These are phyloP conservation scores for Embiotoca jacksoni DNA, from an alignment of 2,113 vertebrate genomes.

Conservation along the genomic window DNA sequence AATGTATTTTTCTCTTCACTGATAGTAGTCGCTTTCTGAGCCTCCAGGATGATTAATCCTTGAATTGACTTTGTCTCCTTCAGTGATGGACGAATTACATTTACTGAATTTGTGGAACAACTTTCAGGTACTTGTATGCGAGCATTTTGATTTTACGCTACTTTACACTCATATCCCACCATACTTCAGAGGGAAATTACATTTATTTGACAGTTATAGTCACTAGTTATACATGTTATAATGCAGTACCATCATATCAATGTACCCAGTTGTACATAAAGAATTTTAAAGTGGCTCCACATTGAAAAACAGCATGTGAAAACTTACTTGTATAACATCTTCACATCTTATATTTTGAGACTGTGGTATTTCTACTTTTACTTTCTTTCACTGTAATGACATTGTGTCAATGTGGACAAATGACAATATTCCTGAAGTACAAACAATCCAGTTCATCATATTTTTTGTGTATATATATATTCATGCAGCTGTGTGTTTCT, in stretches of 20 bases:
- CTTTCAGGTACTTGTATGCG: too few species aligned
- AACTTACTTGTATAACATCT: too few species aligned
- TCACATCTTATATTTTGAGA: not conserved
- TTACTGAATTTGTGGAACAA: too few species aligned
- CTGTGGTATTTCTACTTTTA: not conserved
- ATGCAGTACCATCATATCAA: not conserved
- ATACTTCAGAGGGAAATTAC: not conserved
- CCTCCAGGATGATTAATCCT: too few species aligned
- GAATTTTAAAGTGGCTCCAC: not conserved
- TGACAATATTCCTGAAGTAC: conserved; percentile 1
- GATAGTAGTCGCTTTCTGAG: too few species aligned
- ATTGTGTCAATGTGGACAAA: conserved; percentile 16
- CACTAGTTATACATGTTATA: not conserved
- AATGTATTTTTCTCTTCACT: too few species aligned
- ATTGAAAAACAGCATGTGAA: too few species aligned
- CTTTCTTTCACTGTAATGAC: conserved; percentile 20
- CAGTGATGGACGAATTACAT: too few species aligned
- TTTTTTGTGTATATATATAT: conserved; percentile 39
- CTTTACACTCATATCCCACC: not conserved
- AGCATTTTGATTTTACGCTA: too few species aligned
- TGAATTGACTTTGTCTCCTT: too few species aligned
- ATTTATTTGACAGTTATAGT: not conserved
- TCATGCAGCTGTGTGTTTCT: conserved; percentile 41
- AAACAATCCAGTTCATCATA: conserved; percentile 32
- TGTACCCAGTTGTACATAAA: not conserved